These are phyloP conservation scores for Mus musculus DNA, from an alignment of 2,113 vertebrate genomes.

Conservation along the genomic window GRCm39 chr13:37939001-37939500, in stretches of 20 bases:
- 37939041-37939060: background rate
- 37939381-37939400: no score
- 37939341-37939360: no score
- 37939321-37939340: no score
- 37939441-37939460: background rate
- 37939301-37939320: no score
- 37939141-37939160: background rate
- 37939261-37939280: background rate
- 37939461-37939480: background rate
- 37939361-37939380: no score
- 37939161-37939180: background rate
- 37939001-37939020: background rate
- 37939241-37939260: background rate
- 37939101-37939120: background rate
- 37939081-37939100: background rate
- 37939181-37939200: background rate
- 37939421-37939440: no score
- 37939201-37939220: constrained; percentile 4
- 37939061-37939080: background rate
- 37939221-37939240: background rate
- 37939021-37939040: background rate
- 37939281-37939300: background rate
- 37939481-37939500: background rate
- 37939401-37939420: no score
- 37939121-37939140: background rate